Evolutionary conservation across 2,113 vertebrate species (phyloP), one percentile per base, ranked within the genome.

Genomic region (Platysternon megacephalum): DNA sequence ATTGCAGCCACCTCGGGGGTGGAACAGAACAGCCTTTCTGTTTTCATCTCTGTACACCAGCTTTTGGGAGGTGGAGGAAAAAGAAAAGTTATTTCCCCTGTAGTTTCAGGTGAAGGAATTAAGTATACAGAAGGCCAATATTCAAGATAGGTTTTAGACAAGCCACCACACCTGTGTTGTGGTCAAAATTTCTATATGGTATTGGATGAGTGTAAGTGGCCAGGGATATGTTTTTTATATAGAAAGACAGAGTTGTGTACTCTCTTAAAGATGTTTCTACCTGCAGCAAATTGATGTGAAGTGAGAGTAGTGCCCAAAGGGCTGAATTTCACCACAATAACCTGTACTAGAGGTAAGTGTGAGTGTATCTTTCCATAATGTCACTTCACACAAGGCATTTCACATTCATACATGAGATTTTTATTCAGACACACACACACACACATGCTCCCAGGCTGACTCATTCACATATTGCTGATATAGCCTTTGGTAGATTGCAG

Each of bases 1-100:
- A 97, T 88, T 87, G 84, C 0, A 91, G 95, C 96, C 94, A 97
- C 96, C 94, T 97, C 80, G 87, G 88, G 52, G 89, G 97, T 93
- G 94, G 96, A 90, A 97, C 79, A 95, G 96, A 96, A 91, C 91
- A 76, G 91, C 90, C 4, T 55, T 86, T 93, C 87, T 89, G 51
- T 90, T 93, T 91, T 95, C 95, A 94, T 78, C 61, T 94, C 95
- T 79, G 95, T 96, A 95, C 89, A 91, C 95, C 91, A 92, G 88
- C 92, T 97, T 95, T 97, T 83, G 79, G 92, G 88, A 90, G 39
- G 48, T 17, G 58, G 85, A 35, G 8, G 4, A 21, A 97, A 97
- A 95, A 78, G 61, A 97, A 93, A 93, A 98, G 87, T 12, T 92
- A 95, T 93, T 83, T 94, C 61, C 95, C 48, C 87, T 96, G 32